Base-by-base conservation (phyloP, 2,888 invertebrate species). In the Drosophila ezoana region DNA sequence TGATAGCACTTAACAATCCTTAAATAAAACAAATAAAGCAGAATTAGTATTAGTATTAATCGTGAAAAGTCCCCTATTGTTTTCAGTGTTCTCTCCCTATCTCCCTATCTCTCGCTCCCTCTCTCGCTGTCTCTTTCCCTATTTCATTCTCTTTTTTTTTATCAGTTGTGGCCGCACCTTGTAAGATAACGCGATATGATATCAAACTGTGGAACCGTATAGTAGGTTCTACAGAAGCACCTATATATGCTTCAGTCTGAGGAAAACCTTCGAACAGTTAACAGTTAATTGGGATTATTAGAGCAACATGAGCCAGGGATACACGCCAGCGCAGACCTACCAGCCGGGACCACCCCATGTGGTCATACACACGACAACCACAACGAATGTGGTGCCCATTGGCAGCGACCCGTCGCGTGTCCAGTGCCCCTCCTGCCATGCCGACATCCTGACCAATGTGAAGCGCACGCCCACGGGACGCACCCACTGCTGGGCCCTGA, bases 371-470 rank as follows among this genome's bases (percentile, higher is more conserved):
- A 61, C 79, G 14, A 84, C 81, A 32, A 76, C 76, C 2, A 76
- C 76, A 1, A 28, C 76, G 1, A 76, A 65, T 53, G 33, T 64
- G 32, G 73, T 80, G 33, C 61, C 73, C 33, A 70, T 86, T 5
- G 82, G 87, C 20, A 65, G 63, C 13, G 47, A 73, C 3, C 61
- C 84, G 1, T 73, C 73, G 16, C 59, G 84, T 8, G 66, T 88
- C 4, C 70, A 77, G 58, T 82, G 89, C 9, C 84, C 89, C 4
- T 72, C 87, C 44, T 82, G 82, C 45, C 87, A 80, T 18, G 84
- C 77, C 5, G 66, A 80, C 14, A 61, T 88, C 48, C 61, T 72
- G 18, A 82, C 82, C 8, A 69, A 23, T 9, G 69, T 89, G 16
- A 58, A 71, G 52, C 56, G 58, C 11, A 32, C 61, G 4, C 67